These are phyloP conservation scores for Idaea aversata DNA, from an alignment of 2,888 invertebrate genomes.

Conservation along the genomic window DNA sequence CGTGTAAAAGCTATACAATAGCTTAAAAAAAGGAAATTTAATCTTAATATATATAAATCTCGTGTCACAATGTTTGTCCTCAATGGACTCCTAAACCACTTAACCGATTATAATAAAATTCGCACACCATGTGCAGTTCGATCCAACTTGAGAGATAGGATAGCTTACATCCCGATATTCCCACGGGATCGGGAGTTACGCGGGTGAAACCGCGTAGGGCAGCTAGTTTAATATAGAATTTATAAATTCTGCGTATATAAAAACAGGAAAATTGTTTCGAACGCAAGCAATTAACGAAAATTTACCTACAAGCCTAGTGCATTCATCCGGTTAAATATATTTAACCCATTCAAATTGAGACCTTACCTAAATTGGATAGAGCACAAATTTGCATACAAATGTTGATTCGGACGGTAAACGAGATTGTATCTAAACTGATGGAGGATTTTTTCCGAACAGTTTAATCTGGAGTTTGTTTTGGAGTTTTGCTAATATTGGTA, in stretches of 20 bases:
- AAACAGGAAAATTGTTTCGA: neutral
- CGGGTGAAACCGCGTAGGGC: too few relatives aligned
- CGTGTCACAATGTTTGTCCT: too few relatives aligned
- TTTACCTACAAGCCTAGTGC: neutral
- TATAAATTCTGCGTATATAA: neutral
- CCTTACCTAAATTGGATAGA: slow-evolving; percentile 26
- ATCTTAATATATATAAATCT: too few relatives aligned
- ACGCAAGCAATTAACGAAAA: neutral
- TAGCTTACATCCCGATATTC: too few relatives aligned
- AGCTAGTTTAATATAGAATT: too few relatives aligned
- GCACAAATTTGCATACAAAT: slow-evolving; percentile 31
- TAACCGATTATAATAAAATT: too few relatives aligned
- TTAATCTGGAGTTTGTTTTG: neutral
- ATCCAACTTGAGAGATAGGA: too few relatives aligned
- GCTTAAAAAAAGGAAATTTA: too few relatives aligned
- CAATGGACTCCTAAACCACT: too few relatives aligned
- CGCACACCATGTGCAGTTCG: too few relatives aligned
- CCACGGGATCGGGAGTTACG: too few relatives aligned
- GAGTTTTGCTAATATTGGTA: neutral
- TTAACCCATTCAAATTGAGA: slow-evolving; percentile 12
- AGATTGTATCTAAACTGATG: slow-evolving; percentile 30
- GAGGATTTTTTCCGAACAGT: neutral
- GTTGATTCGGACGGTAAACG: slow-evolving; percentile 26
- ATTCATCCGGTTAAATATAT: slow-evolving; percentile 1
- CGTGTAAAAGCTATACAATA: too few relatives aligned